Base-by-base conservation (phyloP, 1,140 invertebrate genomes). In the Heliconius hewitsoni region DNA sequence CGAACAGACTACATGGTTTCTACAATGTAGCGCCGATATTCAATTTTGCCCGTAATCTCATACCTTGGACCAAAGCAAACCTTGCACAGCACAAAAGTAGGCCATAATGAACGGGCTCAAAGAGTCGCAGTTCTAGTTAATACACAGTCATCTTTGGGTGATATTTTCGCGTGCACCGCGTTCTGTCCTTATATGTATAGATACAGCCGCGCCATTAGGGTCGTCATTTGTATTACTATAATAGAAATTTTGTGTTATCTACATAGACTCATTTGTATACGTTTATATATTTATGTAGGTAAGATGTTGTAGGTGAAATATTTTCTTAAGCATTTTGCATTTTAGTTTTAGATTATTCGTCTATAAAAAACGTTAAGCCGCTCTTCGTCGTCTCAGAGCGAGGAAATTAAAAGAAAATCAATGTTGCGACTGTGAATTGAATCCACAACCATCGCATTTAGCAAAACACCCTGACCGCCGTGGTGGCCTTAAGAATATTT, bases 61-160 rank as follows among this genome's bases (percentile, higher is more conserved):
- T 79, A 5, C 57, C 78, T 79, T 79, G 60, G 34, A 52, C 57
- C 73, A 30, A 39, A n/a, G 11, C 30, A 19, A 71, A 75, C 37
- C 70, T 70, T 71, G 46, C 42, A 74, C 19, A 70, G 39, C 55
- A 46, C 39, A 66, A 55, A 70, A 71, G 60, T 74, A 74, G 55
- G 73, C 52, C 39, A 39, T 79, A 75, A 79, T 75, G 27, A 75
- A 74, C 52, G 34, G 42, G 55, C 23, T 66, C 37, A 60, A 70
- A 76, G 74, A 71, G 60, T 76, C 60, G 66, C 60, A 70, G 23
- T 50, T 70, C 66, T 76, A 76, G 52, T 76, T 76, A 42, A 46
- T 30, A 66, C 60, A 66, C 60, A 8, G 34, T 6, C 34, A 66
- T 66, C 60, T 66, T 66, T 66, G 23, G 60, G 60, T 30, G 27